Evolutionary conservation across 2,113 vertebrate species (phyloP), one percentile per base, ranked within the genome.

Genomic region (Elephantulus edwardii): DNA sequence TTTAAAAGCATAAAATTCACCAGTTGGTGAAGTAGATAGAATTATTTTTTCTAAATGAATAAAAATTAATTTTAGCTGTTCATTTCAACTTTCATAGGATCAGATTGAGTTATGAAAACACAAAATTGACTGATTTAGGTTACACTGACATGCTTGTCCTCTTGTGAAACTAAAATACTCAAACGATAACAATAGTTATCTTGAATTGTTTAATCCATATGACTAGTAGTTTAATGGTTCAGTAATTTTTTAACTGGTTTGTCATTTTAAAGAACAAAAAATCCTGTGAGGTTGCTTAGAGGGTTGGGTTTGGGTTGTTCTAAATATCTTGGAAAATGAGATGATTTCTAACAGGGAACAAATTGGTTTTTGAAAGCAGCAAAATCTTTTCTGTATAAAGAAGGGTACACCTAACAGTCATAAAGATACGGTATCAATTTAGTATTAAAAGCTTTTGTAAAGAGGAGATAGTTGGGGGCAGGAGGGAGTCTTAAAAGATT

Each of bases 21-120:
- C n/a, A 71, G 74, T 90, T 50, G 44, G 11, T 81, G 2, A 71
- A 48, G 52, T 33, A 14, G 42, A 40, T 80, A 85, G 56, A 48
- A 42, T 50, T 64, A 46, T 84, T 89, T 89, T 60, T 79, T 95
- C 91, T 71, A 70, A 28, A 68, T 50, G 12, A 71, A 17, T 85
- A 92, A 83, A 19, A 66, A 70, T 83, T 13, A 12, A 85, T 76
- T 52, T 86, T 75, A 77, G 38, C 16, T 33, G 70, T 81, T 86
- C 20, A n/a, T 81, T 89, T 84, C 35, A 35, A 19, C 12, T 72
- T 90, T n/a, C 74, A 1, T 84, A 68, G 92, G 89, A 90, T 35
- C 6, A 68, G 35, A 77, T 19, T 90, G 77, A 46, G 54, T 92
- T 76, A 79, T 75, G 66, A 83, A 48, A 89, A 60, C 60, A 92